Evolutionary conservation across 2,113 vertebrate species (phyloP).

Genomic region (Hyperopisus bebe): DNA sequence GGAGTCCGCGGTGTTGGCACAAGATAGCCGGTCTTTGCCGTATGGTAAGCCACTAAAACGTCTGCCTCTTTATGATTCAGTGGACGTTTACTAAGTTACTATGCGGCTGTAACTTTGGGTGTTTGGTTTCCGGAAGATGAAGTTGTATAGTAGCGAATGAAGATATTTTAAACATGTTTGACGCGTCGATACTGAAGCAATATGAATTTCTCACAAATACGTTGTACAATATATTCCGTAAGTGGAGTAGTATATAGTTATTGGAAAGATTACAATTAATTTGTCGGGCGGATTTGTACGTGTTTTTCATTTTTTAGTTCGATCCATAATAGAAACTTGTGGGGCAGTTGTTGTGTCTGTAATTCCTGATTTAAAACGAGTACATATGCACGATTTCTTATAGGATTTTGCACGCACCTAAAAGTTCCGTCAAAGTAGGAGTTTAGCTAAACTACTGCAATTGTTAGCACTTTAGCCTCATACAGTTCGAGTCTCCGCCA

Average conservation of each 20-base stretch:
- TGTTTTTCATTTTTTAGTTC: background rate
- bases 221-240: background rate
- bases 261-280: background rate
- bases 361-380: background rate
- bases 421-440: background rate
- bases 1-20: background rate
- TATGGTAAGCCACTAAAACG: background rate
- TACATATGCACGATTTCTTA: background rate
- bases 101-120: background rate
- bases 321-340: background rate
- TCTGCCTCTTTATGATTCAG: background rate
- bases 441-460: background rate
- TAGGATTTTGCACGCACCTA: background rate
- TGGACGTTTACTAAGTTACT: background rate
- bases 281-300: background rate
- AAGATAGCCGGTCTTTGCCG: background rate
- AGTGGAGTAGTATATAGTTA: background rate
- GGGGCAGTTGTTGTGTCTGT: background rate
- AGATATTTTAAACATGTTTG: background rate
- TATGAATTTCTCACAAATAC: background rate
- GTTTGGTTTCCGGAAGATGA: background rate
- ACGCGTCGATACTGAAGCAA: background rate
- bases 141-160: background rate
- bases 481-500: too few relatives aligned
- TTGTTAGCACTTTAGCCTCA: too few relatives aligned